Evolutionary conservation across 2,113 vertebrate genomes (phyloP).

Genomic region (Catharus bicknelli): DNA sequence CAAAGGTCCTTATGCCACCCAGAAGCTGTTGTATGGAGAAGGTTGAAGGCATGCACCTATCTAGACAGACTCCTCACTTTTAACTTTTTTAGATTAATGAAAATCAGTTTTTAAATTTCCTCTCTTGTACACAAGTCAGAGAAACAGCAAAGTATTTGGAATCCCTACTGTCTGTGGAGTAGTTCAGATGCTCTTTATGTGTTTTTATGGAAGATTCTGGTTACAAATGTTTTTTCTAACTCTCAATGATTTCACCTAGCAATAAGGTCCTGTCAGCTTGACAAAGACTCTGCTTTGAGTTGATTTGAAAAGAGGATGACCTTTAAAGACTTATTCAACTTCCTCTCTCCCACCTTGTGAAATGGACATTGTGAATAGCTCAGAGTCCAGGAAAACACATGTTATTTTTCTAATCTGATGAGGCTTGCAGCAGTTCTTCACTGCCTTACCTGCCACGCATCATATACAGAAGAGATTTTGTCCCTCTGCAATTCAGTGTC

Average conservation of each 20-base stretch:
- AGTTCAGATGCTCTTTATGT: not conserved
- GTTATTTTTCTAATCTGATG: not conserved
- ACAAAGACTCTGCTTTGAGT: not conserved
- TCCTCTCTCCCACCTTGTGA: not conserved
- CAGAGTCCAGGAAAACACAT: not conserved
- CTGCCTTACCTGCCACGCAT: not conserved
- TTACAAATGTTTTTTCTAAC: not conserved
- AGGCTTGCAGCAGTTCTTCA: not conserved
- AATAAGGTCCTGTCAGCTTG: not conserved
- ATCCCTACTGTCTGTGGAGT: not conserved
- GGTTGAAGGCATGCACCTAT: not conserved
- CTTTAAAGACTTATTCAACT: not conserved
- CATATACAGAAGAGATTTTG: not conserved
- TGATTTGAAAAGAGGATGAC: not conserved
- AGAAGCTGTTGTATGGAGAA: not conserved
- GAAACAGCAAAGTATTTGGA: not conserved
- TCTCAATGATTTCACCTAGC: not conserved
- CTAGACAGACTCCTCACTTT: not conserved
- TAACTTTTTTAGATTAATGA: not conserved
- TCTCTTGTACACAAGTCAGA: not conserved
- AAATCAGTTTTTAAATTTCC: not conserved
- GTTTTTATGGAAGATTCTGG: not conserved
- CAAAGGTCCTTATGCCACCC: not conserved
- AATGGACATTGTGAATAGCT: not conserved
- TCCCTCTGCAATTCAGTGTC: not conserved